Base-by-base conservation (phyloP, 2,113 vertebrate species). In the Spilogale gracilis region DNA sequence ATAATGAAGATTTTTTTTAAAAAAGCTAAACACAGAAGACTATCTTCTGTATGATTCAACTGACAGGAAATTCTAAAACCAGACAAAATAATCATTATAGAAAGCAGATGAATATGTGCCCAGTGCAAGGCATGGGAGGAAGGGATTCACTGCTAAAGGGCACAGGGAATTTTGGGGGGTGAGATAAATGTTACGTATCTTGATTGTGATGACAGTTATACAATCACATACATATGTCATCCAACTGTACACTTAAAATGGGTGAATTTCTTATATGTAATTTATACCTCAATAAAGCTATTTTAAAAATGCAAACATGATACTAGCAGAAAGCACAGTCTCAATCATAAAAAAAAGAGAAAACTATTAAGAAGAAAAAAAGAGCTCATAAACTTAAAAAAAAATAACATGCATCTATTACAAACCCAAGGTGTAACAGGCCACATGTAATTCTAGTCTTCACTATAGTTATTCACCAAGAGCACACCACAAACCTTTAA, bases 321-420 rank as follows among this genome's bases (percentile, higher is more conserved):
- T 60, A 84, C 69, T 88, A 89, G 58, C 79, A 91, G 89, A 94
- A 92, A 92, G 30, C 60, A 80, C 2, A 88, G 38, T 73, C 43
- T 25, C 21, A 56, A 81, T 91, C 81, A 74, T 76, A 60, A 83
- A 73, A 81, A 65, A 27, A 73, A 90, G 7, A 56, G 50, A 58
- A 0, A 63, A 96, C 25, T 60, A 93, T 67, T 91, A 84, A 80
- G 82, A 94, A 74, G 21, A 56, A 79, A 96, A 97, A 82, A 30
- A 85, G 10, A 76, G 56, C 21, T 82, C 13, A 74, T 94, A 74
- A 96, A 94, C 20, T 61, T 80, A 16, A 50, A 87, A 65, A 87
- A 84, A 94, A 67, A 79, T 63, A 95, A 80, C 7, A n/a, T 74
- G n/a, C 12, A 92, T 38, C 21, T 48, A 48, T 48, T 61, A 74